Evolutionary conservation across 2,888 invertebrate species (phyloP).

Genomic region (Leptopilina drosophilae): DNA sequence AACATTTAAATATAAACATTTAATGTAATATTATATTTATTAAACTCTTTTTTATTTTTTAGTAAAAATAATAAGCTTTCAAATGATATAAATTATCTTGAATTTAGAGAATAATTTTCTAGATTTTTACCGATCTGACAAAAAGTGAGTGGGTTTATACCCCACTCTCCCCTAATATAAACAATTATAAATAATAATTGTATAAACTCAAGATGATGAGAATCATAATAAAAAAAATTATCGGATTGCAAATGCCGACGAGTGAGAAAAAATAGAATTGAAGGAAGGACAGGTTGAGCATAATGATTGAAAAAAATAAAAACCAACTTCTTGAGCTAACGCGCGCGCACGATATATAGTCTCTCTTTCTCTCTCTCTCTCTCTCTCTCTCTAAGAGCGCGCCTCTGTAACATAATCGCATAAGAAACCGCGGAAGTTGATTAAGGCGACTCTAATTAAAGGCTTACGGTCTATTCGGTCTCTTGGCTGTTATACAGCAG

Average conservation of each 20-base stretch:
- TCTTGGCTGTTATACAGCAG: conserved; percentile 9
- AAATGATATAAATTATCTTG: no score
- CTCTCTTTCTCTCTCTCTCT: neutral
- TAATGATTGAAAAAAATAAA: conserved; percentile 32
- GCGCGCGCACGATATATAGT: conserved; percentile 24
- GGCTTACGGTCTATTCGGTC: conserved; percentile 52
- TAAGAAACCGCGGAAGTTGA: conserved; percentile 47
- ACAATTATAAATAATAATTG: no score
- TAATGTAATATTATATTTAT: no score
- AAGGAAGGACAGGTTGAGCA: conserved; percentile 25
- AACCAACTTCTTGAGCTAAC: conserved; percentile 32
- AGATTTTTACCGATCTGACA: no score
- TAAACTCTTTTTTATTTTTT: no score
- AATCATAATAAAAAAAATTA: neutral
- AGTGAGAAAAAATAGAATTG: conserved; percentile 5
- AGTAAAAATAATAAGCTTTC: no score
- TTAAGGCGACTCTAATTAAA: conserved; percentile 54
- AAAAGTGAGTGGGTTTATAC: no score
- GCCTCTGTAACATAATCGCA: conserved; percentile 12
- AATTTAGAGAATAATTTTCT: no score
- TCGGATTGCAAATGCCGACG: conserved; percentile 6
- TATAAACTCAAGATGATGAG: no score
- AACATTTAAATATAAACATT: no score
- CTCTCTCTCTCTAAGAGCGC: neutral
- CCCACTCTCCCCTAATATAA: no score